Percentiles rank a stretch among this genome's conserved stretches.
phyloP scores from a whole-genome alignment of 2,888 invertebrate genomes.

The Heliconius cydno region DNA sequence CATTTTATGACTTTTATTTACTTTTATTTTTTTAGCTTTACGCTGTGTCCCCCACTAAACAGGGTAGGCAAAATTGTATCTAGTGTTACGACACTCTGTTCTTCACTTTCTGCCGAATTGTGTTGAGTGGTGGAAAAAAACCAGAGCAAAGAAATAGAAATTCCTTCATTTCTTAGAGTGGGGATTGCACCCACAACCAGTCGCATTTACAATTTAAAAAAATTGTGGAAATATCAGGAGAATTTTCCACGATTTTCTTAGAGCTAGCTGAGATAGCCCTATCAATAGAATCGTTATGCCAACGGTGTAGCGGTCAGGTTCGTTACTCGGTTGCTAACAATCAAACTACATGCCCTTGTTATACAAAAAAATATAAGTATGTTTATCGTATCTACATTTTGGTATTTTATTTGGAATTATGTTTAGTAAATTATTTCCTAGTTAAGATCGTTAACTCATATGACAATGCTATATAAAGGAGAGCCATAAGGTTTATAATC shows the following conservation, averaged over 20 bases:
- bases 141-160: not conserved
- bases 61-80: not conserved
- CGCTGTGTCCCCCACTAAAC: not conserved
- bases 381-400: not conserved
- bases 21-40: not conserved
- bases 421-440: not conserved
- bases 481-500: not conserved
- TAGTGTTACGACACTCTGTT: not conserved
- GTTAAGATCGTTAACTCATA: not conserved
- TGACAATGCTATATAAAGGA: not conserved
- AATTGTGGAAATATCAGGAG: not conserved
- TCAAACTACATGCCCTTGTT: slow-evolving; percentile 52
- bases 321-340: slow-evolving; percentile 61
- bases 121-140: too few species aligned
- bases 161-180: not conserved
- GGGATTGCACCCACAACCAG: not conserved
- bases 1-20: too few species aligned
- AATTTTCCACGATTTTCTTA: slow-evolving; percentile 11
- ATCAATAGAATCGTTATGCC: slow-evolving; percentile 41
- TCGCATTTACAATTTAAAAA: not conserved
- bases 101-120: not conserved
- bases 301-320: slow-evolving; percentile 58
- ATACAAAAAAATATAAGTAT: not conserved
- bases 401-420: not conserved
- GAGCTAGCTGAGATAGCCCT: slow-evolving; percentile 35